Base-by-base conservation (phyloP, 2,113 vertebrate species). In the Procavia capensis region DNA sequence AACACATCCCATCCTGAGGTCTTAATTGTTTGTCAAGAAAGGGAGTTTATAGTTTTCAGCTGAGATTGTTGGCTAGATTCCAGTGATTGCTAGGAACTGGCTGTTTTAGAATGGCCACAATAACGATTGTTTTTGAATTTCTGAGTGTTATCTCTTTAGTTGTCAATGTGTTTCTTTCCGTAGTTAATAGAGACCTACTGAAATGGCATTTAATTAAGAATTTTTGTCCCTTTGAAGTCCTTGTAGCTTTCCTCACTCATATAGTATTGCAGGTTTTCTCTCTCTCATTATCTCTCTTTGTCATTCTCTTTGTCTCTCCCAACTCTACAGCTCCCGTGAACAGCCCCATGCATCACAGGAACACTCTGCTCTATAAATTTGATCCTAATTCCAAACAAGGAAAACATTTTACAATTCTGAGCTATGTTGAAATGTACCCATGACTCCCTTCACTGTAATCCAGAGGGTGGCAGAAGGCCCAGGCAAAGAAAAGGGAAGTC, bases 21-120 rank as follows among this genome's bases (percentile, higher is more conserved):
- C 70, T 96, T 88, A 57, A 81, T 34, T 95, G 97, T 97, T 94
- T 92, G 94, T 85, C 79, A 96, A 95, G 90, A 95, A 92, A 97
- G 90, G 43, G 80, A 97, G 85, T 95, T 96, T 95, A 95, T 93
- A 85, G 72, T 95, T 97, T 96, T 92, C 96, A 97, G 96, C 91
- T 97, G 95, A 96, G 92, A 90, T 90, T 85, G 72, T 84, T 97
- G 94, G 97, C 94, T 8, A 47, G 50, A 16, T 16, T 91, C 87
- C 96, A 96, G 96, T 59, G 29, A 66, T 27, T 95, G 92, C 96
- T 95, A 88, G 96, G 96, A 97, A 93, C 43, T 72, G 90, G 59
- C 41, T 92, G 94, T 95, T 96, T 93, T 16, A 72, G 90, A 97
- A 88, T 36, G 85, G 78, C 88, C 45, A 75, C 61, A 74, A 0